Evolutionary conservation across 2,113 vertebrate genomes (phyloP).

Genomic region (Epinephelus moara): DNA sequence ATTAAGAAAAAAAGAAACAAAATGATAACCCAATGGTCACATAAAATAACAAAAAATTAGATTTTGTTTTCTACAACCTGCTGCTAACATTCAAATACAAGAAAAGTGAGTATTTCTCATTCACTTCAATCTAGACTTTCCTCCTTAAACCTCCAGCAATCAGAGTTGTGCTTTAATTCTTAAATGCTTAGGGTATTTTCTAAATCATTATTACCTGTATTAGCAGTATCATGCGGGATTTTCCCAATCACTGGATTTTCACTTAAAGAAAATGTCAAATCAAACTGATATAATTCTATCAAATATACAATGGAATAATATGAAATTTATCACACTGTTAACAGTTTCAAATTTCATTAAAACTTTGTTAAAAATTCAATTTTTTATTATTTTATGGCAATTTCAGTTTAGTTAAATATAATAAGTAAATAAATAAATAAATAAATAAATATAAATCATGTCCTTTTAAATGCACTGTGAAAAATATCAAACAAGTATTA

Average conservation of each 20-base stretch:
- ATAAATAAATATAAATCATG: not conserved
- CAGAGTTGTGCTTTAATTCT: not conserved
- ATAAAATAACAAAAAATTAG: too few species aligned
- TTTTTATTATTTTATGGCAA: not conserved
- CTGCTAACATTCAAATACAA: not conserved
- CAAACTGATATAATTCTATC: not conserved
- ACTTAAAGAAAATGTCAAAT: not conserved
- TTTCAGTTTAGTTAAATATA: not conserved
- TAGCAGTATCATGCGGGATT: not conserved
- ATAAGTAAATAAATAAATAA: not conserved
- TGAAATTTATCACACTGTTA: not conserved
- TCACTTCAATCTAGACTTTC: not conserved
- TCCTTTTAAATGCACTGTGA: too few species aligned
- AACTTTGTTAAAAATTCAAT: too few species aligned
- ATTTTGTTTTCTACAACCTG: not conserved
- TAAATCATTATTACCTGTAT: not conserved
- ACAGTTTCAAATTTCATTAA: not conserved
- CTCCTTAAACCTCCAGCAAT: not conserved
- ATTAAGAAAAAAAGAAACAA: too few species aligned
- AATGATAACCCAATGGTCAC: not conserved
- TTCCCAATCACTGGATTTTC: not conserved
- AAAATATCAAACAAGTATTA: too few species aligned
- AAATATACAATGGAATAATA: not conserved
- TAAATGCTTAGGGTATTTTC: not conserved
- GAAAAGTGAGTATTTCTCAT: not conserved